These are phyloP conservation scores for Campaea margaritaria DNA, from an alignment of 2,888 invertebrate genomes.

Conservation along the genomic window DNA sequence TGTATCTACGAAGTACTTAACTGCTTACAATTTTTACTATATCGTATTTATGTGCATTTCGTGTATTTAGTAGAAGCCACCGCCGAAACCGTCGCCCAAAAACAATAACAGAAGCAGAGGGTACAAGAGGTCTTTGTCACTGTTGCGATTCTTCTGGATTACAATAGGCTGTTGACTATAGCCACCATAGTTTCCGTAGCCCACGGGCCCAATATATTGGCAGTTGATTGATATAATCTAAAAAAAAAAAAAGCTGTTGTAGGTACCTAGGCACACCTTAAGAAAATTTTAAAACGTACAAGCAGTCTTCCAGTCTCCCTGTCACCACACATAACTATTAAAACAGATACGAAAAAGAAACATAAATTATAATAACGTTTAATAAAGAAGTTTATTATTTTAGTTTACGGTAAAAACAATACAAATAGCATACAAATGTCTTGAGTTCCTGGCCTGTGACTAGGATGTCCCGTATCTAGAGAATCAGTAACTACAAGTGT, in stretches of 20 bases:
- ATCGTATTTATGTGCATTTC: neutral
- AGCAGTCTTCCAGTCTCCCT: too few species aligned
- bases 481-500: too few species aligned
- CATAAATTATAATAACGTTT: too few species aligned
- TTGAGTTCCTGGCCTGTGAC: too few species aligned
- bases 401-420: too few species aligned
- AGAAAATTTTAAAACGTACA: neutral
- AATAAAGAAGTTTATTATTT: too few species aligned
- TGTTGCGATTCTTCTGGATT: constrained; percentile 44
- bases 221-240: constrained; percentile 53
- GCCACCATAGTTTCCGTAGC: constrained; percentile 32
- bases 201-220: constrained; percentile 32
- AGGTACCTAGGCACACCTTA: neutral
- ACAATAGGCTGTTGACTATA: constrained; percentile 51
- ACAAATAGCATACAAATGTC: too few species aligned
- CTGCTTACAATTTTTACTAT: neutral
- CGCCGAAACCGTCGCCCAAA: constrained; percentile 44
- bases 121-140: constrained; percentile 51
- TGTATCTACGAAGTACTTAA: neutral
- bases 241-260: constrained; percentile 6
- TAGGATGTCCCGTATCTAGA: too few species aligned
- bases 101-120: constrained; percentile 56
- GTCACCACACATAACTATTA: too few species aligned
- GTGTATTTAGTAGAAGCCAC: constrained; percentile 13
- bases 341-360: too few species aligned